These are phyloP conservation scores for Hirtodrosophila confusa DNA, from an alignment of 2,888 invertebrate genomes.

Conservation along the genomic window DNA sequence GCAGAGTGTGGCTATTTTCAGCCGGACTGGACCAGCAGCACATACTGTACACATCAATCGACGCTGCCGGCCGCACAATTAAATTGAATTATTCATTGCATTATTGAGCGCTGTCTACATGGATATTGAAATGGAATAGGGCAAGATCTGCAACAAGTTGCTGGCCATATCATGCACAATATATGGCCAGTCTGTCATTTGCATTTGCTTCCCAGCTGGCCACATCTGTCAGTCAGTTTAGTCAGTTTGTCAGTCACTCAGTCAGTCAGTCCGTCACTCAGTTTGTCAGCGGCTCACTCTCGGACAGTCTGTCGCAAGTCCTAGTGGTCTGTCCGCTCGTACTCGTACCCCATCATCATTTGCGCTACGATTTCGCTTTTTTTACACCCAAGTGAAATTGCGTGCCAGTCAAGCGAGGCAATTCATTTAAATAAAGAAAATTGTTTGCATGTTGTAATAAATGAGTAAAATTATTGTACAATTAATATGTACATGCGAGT, in stretches of 20 bases:
- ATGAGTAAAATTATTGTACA: conserved; percentile 74
- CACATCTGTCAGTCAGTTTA: conserved; percentile 35
- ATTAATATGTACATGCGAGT: conserved; percentile 49
- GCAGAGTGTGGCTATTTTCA: conserved; percentile 66
- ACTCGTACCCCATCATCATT: conserved; percentile 49
- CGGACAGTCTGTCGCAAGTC: conserved; percentile 17
- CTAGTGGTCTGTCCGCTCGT: conserved; percentile 12
- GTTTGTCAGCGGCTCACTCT: conserved; percentile 19
- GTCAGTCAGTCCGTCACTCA: conserved; percentile 32
- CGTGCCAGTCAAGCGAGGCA: conserved; percentile 70
- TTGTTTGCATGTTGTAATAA: conserved; percentile 66
- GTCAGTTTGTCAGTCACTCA: conserved; percentile 27
- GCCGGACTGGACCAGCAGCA: conserved; percentile 18
- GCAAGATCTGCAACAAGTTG: conserved; percentile 56
- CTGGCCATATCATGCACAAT: conserved; percentile 28
- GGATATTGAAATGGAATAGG: conserved; percentile 11
- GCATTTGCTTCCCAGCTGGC: conserved; percentile 43
- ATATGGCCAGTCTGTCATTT: conserved; percentile 35
- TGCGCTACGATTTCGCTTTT: conserved; percentile 48
- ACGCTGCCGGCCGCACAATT: conserved; percentile 49
- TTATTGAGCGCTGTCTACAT: conserved; percentile 35
- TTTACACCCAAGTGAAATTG: conserved; percentile 65
- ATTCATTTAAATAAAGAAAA: conserved; percentile 77
- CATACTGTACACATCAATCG: conserved; percentile 68
- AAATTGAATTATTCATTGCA: conserved; percentile 63